phyloP scores from a whole-genome alignment of 2,113 vertebrate species.

The Phoenicopterus ruber region DNA sequence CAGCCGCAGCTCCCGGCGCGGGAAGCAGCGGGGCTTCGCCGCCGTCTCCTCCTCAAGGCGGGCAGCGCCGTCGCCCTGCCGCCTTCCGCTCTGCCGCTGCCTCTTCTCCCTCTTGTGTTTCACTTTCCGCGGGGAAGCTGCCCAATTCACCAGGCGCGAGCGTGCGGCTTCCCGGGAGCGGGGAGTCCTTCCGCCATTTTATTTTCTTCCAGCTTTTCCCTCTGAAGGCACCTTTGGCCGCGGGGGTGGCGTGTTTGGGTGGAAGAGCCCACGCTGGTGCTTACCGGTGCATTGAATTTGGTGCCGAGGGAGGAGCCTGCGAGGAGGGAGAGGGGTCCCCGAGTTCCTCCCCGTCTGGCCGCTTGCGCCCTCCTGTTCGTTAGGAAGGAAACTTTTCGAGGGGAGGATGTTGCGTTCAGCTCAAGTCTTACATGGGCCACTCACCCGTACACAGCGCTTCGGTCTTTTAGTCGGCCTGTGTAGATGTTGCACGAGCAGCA shows the following conservation, averaged over 20 bases:
- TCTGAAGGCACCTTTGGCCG: rapidly evolving
- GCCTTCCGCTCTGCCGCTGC: neutral
- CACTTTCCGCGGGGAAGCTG: too few relatives aligned
- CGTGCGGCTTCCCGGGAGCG: too few relatives aligned
- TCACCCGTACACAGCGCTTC: rapidly evolving
- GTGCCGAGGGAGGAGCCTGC: neutral
- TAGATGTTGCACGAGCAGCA: rapidly evolving
- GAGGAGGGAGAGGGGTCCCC: too few relatives aligned
- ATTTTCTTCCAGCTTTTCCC: rapidly evolving
- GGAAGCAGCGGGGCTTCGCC: too few relatives aligned
- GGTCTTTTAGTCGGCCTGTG: neutral
- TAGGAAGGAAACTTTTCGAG: neutral
- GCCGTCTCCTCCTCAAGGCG: neutral
- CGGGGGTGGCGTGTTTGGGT: too few relatives aligned
- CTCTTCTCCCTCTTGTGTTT: too few relatives aligned
- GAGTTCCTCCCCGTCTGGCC: too few relatives aligned
- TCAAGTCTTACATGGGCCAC: rapidly evolving
- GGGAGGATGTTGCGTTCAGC: rapidly evolving
- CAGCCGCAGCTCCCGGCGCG: too few relatives aligned
- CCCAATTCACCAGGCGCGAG: rapidly evolving
- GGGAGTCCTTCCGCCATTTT: neutral
- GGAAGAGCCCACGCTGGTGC: neutral
- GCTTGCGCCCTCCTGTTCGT: neutral
- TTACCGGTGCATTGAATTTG: neutral
- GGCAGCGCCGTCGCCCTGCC: neutral